Percentiles rank a stretch among this genome's conserved stretches.
phyloP scores from a whole-genome alignment of 1,140 invertebrate genomes.

The Phymastichus coffea region DNA sequence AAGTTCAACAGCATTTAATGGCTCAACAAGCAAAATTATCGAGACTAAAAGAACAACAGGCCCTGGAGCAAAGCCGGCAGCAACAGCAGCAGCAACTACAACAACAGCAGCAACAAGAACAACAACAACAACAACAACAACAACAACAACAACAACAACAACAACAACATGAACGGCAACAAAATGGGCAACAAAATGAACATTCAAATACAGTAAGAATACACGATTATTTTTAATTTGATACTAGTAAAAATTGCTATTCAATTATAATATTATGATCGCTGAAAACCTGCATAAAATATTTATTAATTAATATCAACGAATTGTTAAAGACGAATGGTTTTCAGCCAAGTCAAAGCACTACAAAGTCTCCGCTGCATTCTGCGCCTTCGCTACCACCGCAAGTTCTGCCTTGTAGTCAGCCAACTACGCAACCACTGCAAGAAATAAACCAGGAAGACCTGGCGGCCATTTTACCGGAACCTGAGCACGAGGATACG shows the following conservation, averaged over 20 bases:
- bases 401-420: too few relatives aligned
- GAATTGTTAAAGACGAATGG: too few relatives aligned
- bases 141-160: conserved; percentile 49
- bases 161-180: conserved; percentile 54
- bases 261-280: too few relatives aligned
- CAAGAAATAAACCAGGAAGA: conserved; percentile 70
- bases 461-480: conserved; percentile 65
- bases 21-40: conserved; percentile 20
- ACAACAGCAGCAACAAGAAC: conserved; percentile 30
- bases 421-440: conserved; percentile 44
- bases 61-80: conserved; percentile 13
- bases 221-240: too few relatives aligned
- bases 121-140: conserved; percentile 47
- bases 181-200: conserved; percentile 35
- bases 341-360: too few relatives aligned
- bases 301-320: too few relatives aligned
- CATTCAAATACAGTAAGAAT: conserved; percentile 8
- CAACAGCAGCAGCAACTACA: conserved; percentile 29
- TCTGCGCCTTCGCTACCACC: too few relatives aligned
- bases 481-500: conserved; percentile 57
- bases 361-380: too few relatives aligned
- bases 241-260: too few relatives aligned
- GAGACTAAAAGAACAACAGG: conserved; percentile 4
- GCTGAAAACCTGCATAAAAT: too few relatives aligned
- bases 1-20: conserved; percentile 18